phyloP scores from a whole-genome alignment of 64 coral and sea anemone genomes.

The Pocillopora damicornis region DNA sequence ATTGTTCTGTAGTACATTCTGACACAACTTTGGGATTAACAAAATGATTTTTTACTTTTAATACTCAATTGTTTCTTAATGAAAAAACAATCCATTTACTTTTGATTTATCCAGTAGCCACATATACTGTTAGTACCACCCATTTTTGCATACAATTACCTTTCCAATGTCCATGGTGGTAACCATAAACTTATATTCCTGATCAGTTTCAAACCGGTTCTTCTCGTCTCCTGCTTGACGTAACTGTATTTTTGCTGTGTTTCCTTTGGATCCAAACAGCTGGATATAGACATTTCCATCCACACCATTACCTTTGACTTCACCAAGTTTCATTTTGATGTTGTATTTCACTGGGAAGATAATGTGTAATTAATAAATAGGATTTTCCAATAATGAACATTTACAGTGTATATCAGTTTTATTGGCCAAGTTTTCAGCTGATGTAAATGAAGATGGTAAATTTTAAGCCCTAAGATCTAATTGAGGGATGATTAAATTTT shows the following conservation, averaged over 20 bases:
- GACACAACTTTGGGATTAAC: too few species aligned
- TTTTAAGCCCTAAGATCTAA: too few species aligned
- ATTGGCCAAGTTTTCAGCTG: too few species aligned
- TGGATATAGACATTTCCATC: conserved; percentile 99
- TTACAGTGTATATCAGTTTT: too few species aligned
- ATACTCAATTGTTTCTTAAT: too few species aligned
- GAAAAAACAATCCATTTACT: too few species aligned
- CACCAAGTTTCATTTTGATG: conserved; percentile 83
- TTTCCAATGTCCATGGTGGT: conserved; percentile 85
- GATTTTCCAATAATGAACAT: neutral
- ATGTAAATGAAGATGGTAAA: too few species aligned
- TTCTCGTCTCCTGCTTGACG: conserved; percentile 75
- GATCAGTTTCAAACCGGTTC: conserved; percentile 67
- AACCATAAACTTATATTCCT: conserved; percentile 87
- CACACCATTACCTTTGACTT: conserved; percentile 72
- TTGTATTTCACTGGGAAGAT: conserved; percentile 66
- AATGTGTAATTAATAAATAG: neutral
- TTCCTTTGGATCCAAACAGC: conserved; percentile 80
- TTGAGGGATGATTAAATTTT: too few species aligned
- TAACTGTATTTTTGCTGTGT: conserved; percentile 84
- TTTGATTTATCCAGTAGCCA: too few species aligned
- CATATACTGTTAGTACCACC: too few species aligned
- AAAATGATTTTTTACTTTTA: too few species aligned
- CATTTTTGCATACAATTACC: conserved; percentile 21
- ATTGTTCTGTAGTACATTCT: too few species aligned